A percentile compares a stretch with the other conserved stretches of the same genome.
Evolutionary conservation across 2,888 invertebrate species (phyloP).

Genomic region (Mamestra brassicae): DNA sequence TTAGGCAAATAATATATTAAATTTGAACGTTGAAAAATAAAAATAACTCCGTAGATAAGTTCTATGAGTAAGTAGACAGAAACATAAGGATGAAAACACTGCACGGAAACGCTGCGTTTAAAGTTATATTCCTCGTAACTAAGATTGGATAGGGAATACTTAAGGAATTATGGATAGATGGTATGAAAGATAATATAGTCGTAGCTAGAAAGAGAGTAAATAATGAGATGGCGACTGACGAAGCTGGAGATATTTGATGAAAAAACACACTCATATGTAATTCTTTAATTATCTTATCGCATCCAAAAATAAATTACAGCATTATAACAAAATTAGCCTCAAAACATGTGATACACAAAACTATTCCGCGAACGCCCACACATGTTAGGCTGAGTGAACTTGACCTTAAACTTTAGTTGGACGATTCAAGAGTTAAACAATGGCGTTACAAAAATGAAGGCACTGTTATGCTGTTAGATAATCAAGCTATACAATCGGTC

Average conservation of each 20-base stretch:
- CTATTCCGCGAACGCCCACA: slow-evolving; percentile 33
- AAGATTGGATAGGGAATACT: too few species aligned
- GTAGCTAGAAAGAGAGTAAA: not conserved
- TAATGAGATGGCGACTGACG: not conserved
- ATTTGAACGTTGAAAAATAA: slow-evolving; percentile 31
- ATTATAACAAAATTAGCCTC: slow-evolving; percentile 3
- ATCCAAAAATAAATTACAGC: slow-evolving; percentile 16
- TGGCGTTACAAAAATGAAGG: slow-evolving; percentile 12
- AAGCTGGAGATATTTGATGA: not conserved
- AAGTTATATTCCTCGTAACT: not conserved
- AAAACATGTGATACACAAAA: slow-evolving; percentile 14
- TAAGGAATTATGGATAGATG: not conserved
- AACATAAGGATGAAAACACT: slow-evolving; percentile 33
- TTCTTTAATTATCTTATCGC: slow-evolving; percentile 5
- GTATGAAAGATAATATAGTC: too few species aligned
- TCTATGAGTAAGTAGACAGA: slow-evolving; percentile 18
- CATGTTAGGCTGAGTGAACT: slow-evolving; percentile 30
- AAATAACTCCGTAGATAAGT: slow-evolving; percentile 25
- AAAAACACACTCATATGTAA: not conserved
- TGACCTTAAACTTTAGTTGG: slow-evolving; percentile 55
- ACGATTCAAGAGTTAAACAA: slow-evolving; percentile 44
- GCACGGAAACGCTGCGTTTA: not conserved
- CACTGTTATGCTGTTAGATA: slow-evolving; percentile 20
- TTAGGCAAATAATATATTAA: slow-evolving; percentile 34
- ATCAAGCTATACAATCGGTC: not conserved